Evolutionary conservation across 2,888 invertebrate genomes (phyloP).

Genomic region (Papilio demoleus): DNA sequence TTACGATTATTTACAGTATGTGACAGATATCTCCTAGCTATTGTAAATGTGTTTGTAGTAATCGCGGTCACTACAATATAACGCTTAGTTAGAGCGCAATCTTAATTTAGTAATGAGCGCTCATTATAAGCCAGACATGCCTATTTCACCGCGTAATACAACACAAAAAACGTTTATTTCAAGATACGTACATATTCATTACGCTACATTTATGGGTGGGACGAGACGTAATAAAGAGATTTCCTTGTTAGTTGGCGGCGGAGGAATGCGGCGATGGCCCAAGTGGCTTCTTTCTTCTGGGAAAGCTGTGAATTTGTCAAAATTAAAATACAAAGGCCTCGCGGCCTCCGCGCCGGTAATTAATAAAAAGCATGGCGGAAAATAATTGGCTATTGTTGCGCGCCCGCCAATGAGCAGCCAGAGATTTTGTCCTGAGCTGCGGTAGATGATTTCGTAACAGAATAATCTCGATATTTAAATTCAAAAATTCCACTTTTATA

Average conservation of each 20-base stretch:
- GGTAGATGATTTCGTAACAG: constrained; percentile 40
- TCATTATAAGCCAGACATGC: constrained; percentile 49
- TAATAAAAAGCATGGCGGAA: constrained; percentile 72
- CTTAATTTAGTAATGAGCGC: constrained; percentile 51
- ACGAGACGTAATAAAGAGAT: constrained; percentile 59
- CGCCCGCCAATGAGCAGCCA: constrained; percentile 45
- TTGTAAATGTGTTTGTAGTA: constrained; percentile 13
- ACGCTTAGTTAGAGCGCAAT: constrained; percentile 50
- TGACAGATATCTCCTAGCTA: constrained; percentile 18
- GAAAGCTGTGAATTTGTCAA: constrained; percentile 73
- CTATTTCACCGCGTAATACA: constrained; percentile 50
- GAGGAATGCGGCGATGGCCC: constrained; percentile 44
- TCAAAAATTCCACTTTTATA: constrained; percentile 38
- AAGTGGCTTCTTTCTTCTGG: constrained; percentile 56
- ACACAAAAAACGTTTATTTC: constrained; percentile 56
- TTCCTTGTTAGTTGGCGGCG: constrained; percentile 54
- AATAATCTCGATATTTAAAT: constrained; percentile 40
- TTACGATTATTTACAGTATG: not conserved
- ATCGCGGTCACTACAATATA: constrained; percentile 49
- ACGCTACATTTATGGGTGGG: constrained; percentile 51
- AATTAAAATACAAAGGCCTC: constrained; percentile 77
- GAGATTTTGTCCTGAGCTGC: constrained; percentile 38
- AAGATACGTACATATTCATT: constrained; percentile 56
- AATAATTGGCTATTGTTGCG: constrained; percentile 75
- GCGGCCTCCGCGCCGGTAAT: constrained; percentile 62